phyloP scores from a whole-genome alignment of 1,140 invertebrate species.

The Plectrocnemia conspersa region DNA sequence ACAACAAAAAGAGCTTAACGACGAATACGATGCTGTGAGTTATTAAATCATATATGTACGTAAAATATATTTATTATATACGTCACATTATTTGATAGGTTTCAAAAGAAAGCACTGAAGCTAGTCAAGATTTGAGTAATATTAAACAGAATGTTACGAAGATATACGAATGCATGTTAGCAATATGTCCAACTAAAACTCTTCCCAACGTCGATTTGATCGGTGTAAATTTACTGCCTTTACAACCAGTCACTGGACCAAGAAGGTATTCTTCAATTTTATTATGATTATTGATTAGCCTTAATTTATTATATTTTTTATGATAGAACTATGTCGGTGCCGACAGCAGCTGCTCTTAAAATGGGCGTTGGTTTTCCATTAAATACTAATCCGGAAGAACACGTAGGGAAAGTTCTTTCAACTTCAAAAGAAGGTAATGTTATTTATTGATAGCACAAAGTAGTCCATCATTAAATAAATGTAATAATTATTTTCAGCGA shows the following conservation, averaged over 20 bases:
- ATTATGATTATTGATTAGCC: constrained; percentile 28
- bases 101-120: constrained; percentile 55
- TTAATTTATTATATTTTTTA: not conserved
- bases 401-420: constrained; percentile 55
- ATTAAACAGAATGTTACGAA: constrained; percentile 53
- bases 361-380: constrained; percentile 77
- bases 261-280: constrained; percentile 34
- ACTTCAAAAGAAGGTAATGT: constrained; percentile 52
- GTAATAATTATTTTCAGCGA: constrained; percentile 20
- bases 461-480: too few species aligned
- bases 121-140: constrained; percentile 41
- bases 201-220: constrained; percentile 51
- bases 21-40: constrained; percentile 72
- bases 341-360: constrained; percentile 73
- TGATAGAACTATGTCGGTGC: constrained; percentile 60
- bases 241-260: constrained; percentile 5
- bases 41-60: not conserved
- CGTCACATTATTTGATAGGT: not conserved
- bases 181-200: constrained; percentile 55
- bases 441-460: not conserved
- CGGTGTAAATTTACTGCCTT: constrained; percentile 23
- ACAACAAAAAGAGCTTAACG: constrained; percentile 67
- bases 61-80: too few species aligned
- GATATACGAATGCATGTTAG: constrained; percentile 56
- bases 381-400: constrained; percentile 58